Base-by-base conservation (phyloP, 2,797 vertebrate genomes). In the Gobio occitaniae region DNA sequence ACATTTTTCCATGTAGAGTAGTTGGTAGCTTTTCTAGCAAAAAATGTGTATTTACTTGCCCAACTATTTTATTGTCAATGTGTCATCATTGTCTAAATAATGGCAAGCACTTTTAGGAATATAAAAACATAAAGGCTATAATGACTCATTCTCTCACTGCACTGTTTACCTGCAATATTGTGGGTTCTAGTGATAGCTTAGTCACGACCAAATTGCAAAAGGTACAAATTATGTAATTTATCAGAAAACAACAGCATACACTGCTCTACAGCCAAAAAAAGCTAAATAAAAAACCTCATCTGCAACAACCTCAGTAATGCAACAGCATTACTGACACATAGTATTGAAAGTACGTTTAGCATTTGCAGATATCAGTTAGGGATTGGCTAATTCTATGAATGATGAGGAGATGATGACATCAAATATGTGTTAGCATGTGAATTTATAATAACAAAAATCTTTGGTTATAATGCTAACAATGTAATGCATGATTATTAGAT, bases 101-200 rank as follows among this genome's bases (percentile, higher is more conserved):
- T 25, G 48, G 52, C 12, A 44, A 38, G 47, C 66, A 59, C 65
- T 25, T 21, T 41, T 36, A 56, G 48, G 21, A 71, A 56, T 56
- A 71, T 71, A 81, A 71, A 71, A 52, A 59, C 66, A 81, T 52
- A 65, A 80, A 65, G 25, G 61, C 59, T 80, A 32, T 32, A 80
- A 70, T 69, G 79, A 69, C 66, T 80, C 79, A 80, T 69, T 70
- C 79, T 80, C 65, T 66, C 63, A 52, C 66, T 41, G 13, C 50
- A 80, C 78, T 52, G 48, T 70, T 81, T 81, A 81, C 48, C 36
- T 81, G 48, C 56, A 56, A 81, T 29, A 56, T 71, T 66, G 56
- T 63, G 15, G 17, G 29, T 48, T 81, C 50, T 56, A 54, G 36
- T 11, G 16, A 71, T 41, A 29, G 50, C 79, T 81, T 81, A 59